Evolutionary conservation across 1,140 invertebrate genomes (phyloP), one percentile per base, ranked within the genome.

Genomic region (Lucilia cuprina): DNA sequence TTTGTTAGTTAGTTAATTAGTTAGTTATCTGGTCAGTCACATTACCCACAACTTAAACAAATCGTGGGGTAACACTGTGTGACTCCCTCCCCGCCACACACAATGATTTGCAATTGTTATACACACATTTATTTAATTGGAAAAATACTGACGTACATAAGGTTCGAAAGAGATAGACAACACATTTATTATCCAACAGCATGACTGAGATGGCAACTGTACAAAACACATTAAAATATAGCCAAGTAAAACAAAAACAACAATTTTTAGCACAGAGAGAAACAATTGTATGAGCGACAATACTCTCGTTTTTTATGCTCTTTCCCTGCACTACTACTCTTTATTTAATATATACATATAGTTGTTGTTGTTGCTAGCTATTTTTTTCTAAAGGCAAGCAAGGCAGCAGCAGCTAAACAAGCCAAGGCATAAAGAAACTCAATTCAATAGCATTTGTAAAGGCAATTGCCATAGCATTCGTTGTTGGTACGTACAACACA

Each of bases 371-470:
- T 30, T 30, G 25, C 25, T 30, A 3, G 3, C 25, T 30, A 30
- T 30, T 30, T 30, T 87, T 80, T 80, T 80, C 41, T 80, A 50
- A 80, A 80, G 77, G 77, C 75, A 78, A 75, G 41, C 55, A 88
- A 41, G 41, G 7, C 25, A 30, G 25, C 25, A 30, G 25, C 85
- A 88, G 87, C 85, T 88, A 87, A 87, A 86, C 88, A 78, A 89
- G 88, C 41, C 75, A 78, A 78, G 75, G 75, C 75, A 78, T 80
- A 80, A 80, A 80, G 77, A 88, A 86, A 89, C 90, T 90, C 87
- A 90, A 90, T 90, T 90, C 88, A 89, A 89, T 89, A 89, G 88
- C 88, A 88, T 90, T 89, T 88, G 87, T 82, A 85, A 85, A 85
- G 84, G 84, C 82, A 85, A 85, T 85, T 83, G 84, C 84, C 84